A percentile compares a stretch with the other conserved stretches of the same genome.
These are phyloP conservation scores for Sebastes wilsoni DNA, from an alignment of 2,797 vertebrate genomes.

Conservation along the genomic window DNA sequence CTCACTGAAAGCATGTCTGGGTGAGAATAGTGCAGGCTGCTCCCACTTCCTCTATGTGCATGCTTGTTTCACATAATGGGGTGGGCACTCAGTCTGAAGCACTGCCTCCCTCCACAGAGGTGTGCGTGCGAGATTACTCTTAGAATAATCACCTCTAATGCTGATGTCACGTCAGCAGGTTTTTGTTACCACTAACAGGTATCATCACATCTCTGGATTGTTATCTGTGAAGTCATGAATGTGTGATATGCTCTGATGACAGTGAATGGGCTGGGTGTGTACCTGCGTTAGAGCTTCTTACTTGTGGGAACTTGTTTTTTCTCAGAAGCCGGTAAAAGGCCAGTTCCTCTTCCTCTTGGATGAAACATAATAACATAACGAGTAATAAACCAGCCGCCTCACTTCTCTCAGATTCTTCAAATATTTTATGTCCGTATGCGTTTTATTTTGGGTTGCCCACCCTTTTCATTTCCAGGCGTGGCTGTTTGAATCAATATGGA, in stretches of 20 bases:
- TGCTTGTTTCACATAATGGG: conserved; percentile 48
- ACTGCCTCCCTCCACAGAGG: conserved; percentile 44
- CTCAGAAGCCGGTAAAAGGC: not conserved
- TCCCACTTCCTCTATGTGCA: conserved; percentile 57
- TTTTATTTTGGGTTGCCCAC: not conserved
- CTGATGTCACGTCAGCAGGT: not conserved
- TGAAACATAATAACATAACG: not conserved
- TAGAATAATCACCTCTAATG: not conserved
- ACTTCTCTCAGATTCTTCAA: not conserved
- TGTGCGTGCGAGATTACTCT: not conserved
- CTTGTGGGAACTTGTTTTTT: not conserved
- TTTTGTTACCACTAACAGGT: not conserved
- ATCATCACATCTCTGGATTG: not conserved
- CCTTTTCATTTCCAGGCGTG: not conserved
- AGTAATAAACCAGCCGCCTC: not conserved
- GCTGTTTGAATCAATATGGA: not conserved
- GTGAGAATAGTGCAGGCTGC: conserved; percentile 9
- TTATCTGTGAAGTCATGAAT: not conserved
- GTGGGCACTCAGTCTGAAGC: conserved; percentile 42
- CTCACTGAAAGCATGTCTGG: conserved; percentile 31
- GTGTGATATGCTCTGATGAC: not conserved
- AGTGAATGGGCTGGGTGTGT: not conserved
- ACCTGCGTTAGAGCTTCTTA: not conserved
- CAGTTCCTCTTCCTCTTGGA: not conserved
- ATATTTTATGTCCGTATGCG: not conserved